Base-by-base conservation (phyloP, 2,797 vertebrate genomes). In the Sebastes matsubarae region DNA sequence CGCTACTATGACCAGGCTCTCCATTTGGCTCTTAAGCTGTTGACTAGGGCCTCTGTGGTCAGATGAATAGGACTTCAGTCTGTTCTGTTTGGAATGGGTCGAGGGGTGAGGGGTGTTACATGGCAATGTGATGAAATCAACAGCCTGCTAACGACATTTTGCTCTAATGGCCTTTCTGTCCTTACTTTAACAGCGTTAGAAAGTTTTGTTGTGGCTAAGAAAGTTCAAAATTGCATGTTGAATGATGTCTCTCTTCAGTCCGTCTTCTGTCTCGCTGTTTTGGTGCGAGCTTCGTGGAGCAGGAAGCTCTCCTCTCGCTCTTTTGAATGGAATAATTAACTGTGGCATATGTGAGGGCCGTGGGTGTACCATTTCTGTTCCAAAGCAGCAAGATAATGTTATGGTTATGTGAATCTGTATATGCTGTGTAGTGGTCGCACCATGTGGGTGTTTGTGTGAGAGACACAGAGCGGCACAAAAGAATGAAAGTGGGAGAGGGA, bases 11-110 rank as follows among this genome's bases (percentile, higher is more conserved):
- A 75, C 74, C 46, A 5, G 32, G 55, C 78, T 87, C 77, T 78
- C 58, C 42, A 60, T 80, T 86, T 85, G 81, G 80, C 80, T 84
- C 83, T 80, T 32, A 20, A 78, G 69, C 81, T 82, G 78, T 83
- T 92, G 84, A 93, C 80, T 87, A 12, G 83, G 79, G 75, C 85
- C 82, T 92, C 84, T 90, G 90, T 90, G 86, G 84, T 84, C 77
- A 78, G 82, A 91, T 89, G 91, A 94, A 92, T 85, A 80, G 82
- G 82, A 91, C 87, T 86, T 89, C 75, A 90, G 91, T 93, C 77
- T 78, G 66, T 79, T 84, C 77, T 83, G 34, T 57, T 75, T 74
- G 68, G 78, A 18, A 7, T 67, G 58, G 84, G 82, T 79, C 61
- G 84, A 80, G 57, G 81, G 86, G 76, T 85, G 79, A 85, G 50